Evolutionary conservation across 2,888 invertebrate species (phyloP).

Genomic region (Pterobdella sp.): DNA sequence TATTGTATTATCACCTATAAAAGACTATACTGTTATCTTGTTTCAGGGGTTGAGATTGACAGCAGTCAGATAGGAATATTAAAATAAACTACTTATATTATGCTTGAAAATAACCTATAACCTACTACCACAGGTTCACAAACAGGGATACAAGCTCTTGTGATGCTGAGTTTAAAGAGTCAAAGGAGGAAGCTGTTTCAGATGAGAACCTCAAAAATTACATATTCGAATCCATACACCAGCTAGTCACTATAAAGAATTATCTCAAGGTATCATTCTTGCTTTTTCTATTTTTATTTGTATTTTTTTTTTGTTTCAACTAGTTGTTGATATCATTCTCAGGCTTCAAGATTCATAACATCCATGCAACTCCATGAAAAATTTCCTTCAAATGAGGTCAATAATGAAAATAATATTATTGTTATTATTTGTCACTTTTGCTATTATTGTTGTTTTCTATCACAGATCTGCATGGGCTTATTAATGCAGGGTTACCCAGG

Average conservation of each 20-base stretch:
- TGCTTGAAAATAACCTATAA: too few relatives aligned
- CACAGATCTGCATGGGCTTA: neutral
- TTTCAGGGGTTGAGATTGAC: too few relatives aligned
- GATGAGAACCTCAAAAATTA: neutral
- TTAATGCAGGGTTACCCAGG: neutral
- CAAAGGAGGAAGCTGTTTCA: neutral
- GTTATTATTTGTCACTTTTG: neutral
- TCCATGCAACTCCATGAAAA: neutral
- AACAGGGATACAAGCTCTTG: too few relatives aligned
- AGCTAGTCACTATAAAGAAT: neutral
- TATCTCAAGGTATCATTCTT: neutral
- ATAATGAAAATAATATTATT: neutral
- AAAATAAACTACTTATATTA: too few relatives aligned
- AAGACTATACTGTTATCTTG: too few relatives aligned
- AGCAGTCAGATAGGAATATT: too few relatives aligned
- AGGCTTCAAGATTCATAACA: conserved; percentile 6
- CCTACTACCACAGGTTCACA: too few relatives aligned
- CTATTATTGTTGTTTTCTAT: too few relatives aligned
- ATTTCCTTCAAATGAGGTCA: neutral
- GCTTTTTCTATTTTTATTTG: neutral
- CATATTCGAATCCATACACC: neutral
- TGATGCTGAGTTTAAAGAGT: neutral
- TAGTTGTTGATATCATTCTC: neutral
- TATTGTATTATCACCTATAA: too few relatives aligned
- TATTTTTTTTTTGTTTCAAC: neutral